phyloP scores from a whole-genome alignment of 2,888 invertebrate species.

The Venusia cambrica region DNA sequence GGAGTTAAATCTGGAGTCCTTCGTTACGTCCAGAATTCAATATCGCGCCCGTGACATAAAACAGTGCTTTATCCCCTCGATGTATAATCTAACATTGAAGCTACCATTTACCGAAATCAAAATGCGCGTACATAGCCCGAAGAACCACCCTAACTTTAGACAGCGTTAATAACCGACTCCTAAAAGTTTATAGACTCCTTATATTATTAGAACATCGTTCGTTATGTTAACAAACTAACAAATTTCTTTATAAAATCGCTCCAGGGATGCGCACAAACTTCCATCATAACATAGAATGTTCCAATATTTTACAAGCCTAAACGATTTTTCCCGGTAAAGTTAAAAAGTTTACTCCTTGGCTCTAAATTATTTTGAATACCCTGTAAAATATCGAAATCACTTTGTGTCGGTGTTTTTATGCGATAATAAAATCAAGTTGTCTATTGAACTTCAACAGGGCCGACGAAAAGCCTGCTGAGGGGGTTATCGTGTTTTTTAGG shows the following conservation, averaged over 20 bases:
- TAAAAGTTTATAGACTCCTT: constrained; percentile 67
- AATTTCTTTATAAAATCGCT: constrained; percentile 62
- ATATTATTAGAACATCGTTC: constrained; percentile 69
- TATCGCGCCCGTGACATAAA: too few species aligned
- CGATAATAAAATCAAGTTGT: constrained; percentile 20
- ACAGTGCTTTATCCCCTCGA: too few species aligned
- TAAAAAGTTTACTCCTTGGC: constrained; percentile 33
- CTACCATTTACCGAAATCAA: too few species aligned
- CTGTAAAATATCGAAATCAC: constrained; percentile 30
- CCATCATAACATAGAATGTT: constrained; percentile 51
- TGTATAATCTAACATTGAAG: too few species aligned
- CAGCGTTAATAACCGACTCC: constrained; percentile 62
- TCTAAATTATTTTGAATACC: constrained; percentile 37
- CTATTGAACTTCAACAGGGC: constrained; percentile 15
- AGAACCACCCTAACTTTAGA: constrained; percentile 62
- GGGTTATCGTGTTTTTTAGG: too few species aligned
- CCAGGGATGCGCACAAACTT: constrained; percentile 44
- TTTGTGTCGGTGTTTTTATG: constrained; percentile 18
- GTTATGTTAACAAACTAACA: constrained; percentile 65
- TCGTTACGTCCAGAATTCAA: too few species aligned
- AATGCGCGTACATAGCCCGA: too few species aligned
- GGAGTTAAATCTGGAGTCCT: too few species aligned
- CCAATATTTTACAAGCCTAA: constrained; percentile 48
- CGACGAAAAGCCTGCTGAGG: too few species aligned
- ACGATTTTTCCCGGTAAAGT: constrained; percentile 36